Conservation (phyloP, 2,888 invertebrate species). For the Monoplex corrugatus region DNA sequence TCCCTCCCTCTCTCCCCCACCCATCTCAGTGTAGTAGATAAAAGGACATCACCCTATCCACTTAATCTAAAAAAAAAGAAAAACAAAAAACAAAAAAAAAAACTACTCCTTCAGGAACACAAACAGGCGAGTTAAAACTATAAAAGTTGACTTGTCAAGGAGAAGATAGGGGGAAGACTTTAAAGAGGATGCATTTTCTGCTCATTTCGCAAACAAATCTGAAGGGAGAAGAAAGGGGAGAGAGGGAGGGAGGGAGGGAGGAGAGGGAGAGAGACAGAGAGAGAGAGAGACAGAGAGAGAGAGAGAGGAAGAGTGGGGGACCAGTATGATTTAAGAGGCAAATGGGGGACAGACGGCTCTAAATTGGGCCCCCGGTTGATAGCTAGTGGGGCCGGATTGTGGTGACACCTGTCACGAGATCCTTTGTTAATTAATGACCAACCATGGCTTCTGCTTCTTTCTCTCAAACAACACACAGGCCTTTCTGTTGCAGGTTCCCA, state of each 20-base stretch:
- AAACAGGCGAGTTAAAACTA: too few species aligned
- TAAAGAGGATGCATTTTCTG: background rate
- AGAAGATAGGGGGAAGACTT: background rate
- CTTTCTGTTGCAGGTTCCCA: too few species aligned
- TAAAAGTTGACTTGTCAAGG: background rate
- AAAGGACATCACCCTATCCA: too few species aligned
- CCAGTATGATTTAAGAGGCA: background rate
- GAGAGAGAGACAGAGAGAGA: background rate
- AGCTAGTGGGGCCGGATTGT: background rate
- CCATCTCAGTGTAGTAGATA: too few species aligned
- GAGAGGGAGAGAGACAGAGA: background rate
- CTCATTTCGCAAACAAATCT: background rate
- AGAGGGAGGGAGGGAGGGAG: background rate
- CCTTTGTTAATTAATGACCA: background rate
- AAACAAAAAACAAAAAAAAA: too few species aligned
- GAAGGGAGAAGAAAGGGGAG: background rate
- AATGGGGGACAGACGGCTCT: background rate
- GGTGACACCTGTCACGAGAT: background rate
- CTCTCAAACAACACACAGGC: too few species aligned
- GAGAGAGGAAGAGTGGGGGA: background rate
- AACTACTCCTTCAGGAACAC: too few species aligned
- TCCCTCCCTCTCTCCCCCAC: constrained; percentile 27
- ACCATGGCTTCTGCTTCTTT: background rate
- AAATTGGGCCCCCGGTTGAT: background rate
- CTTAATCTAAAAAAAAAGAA: too few species aligned